Conservation (phyloP, 37 sponge, comb jelly and placozoan species). For the Tethya wilhelma region DNA sequence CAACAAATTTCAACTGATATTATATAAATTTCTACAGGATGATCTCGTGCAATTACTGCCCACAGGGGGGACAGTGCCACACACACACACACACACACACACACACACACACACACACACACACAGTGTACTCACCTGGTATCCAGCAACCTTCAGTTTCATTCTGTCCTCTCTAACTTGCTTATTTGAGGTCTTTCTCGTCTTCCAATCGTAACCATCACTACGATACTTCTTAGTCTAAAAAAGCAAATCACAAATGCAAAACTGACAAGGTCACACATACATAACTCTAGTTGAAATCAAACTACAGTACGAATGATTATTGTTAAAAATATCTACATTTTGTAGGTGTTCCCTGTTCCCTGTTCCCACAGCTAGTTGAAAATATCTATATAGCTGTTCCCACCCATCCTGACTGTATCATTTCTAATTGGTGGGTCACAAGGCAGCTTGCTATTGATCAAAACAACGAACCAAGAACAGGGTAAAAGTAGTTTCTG, state of each 20-base stretch:
- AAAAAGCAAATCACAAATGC: not conserved
- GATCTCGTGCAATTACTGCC: not conserved
- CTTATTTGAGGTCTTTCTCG: slow-evolving; percentile 3
- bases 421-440: too few relatives aligned
- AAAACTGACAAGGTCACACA: not conserved
- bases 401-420: too few relatives aligned
- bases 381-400: too few relatives aligned
- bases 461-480: too few relatives aligned
- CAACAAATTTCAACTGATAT: not conserved
- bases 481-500: too few relatives aligned
- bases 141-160: slow-evolving; percentile 60
- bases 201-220: slow-evolving; percentile 75
- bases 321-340: not conserved
- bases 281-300: not conserved
- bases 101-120: slow-evolving; percentile 25
- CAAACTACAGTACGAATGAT: not conserved
- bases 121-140: slow-evolving; percentile 26
- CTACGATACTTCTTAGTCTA: slow-evolving; percentile 64
- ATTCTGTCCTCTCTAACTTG: slow-evolving; percentile 58
- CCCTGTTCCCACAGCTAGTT: too few relatives aligned
- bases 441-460: too few relatives aligned
- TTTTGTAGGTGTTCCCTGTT: too few relatives aligned
- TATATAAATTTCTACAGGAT: not conserved
- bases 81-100: slow-evolving; percentile 18
- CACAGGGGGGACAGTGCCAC: not conserved